These are phyloP conservation scores for Cygnus buccinator DNA, from an alignment of 2,113 vertebrate genomes.

Conservation along the genomic window DNA sequence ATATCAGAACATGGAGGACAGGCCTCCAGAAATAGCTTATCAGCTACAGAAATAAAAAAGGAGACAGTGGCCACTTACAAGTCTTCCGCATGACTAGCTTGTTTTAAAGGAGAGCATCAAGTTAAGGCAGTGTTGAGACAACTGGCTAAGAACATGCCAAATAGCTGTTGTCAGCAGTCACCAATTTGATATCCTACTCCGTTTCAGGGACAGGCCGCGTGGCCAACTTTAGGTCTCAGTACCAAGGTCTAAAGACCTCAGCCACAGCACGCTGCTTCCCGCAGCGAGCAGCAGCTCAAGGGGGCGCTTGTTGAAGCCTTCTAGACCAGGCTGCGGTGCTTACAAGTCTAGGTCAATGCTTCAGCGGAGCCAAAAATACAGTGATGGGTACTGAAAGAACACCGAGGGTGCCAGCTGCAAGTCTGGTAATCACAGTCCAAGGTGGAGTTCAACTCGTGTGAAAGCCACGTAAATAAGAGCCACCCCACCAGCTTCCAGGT, in stretches of 20 bases:
- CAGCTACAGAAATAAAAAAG: slow-evolving; percentile 45
- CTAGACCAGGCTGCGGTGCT: slow-evolving; percentile 29
- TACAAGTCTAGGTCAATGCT: slow-evolving; percentile 38
- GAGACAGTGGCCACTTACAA: slow-evolving; percentile 71
- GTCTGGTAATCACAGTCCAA: slow-evolving; percentile 50
- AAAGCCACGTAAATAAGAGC: slow-evolving; percentile 28
- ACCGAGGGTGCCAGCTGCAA: slow-evolving; percentile 31
- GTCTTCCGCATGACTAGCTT: slow-evolving; percentile 65
- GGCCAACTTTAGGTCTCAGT: slow-evolving; percentile 17
- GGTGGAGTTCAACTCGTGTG: slow-evolving; percentile 27
- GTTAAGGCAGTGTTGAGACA: slow-evolving; percentile 73
- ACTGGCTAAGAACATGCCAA: slow-evolving; percentile 54
- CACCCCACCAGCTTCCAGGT: slow-evolving; percentile 50
- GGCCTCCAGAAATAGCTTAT: slow-evolving; percentile 64
- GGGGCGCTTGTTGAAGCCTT: neutral
- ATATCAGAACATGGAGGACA: slow-evolving; percentile 61
- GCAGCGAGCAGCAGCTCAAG: neutral
- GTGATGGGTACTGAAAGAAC: neutral
- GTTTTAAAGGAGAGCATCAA: slow-evolving; percentile 64
- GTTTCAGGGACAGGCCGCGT: neutral
- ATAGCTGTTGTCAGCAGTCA: slow-evolving; percentile 62
- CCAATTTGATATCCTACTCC: slow-evolving; percentile 55
- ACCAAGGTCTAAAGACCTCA: slow-evolving; percentile 29
- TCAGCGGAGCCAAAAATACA: slow-evolving; percentile 52
- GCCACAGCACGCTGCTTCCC: slow-evolving; percentile 29